phyloP scores from a whole-genome alignment of 2,888 invertebrate genomes.

The Acrocera orbiculus region DNA sequence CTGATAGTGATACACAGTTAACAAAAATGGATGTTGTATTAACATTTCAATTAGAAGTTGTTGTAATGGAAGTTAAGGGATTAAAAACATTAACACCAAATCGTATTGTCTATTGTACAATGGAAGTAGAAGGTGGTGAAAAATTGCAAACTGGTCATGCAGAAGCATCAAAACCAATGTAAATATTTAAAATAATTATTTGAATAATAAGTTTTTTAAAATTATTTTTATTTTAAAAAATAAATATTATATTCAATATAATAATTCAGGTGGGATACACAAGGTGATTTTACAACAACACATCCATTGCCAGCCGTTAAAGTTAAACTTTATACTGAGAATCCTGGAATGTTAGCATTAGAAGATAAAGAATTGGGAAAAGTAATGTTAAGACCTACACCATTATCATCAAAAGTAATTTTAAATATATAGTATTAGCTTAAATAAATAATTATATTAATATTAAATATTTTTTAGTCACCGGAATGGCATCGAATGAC shows the following conservation, averaged over 20 bases:
- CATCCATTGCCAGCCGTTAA: conserved; percentile 95
- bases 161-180: conserved; percentile 96
- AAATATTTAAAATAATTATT: conserved; percentile 25
- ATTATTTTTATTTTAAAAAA: conserved; percentile 4
- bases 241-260: neutral
- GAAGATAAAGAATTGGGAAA: conserved; percentile 98
- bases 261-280: conserved; percentile 84
- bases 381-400: conserved; percentile 72
- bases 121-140: conserved; percentile 99
- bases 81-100: conserved; percentile 91
- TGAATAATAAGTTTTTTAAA: conserved; percentile 2
- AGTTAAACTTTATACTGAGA: conserved; percentile 94
- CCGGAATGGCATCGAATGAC: conserved; percentile 99
- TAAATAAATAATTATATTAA: neutral
- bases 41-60: conserved; percentile 91
- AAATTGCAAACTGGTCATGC: conserved; percentile 99
- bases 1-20: conserved; percentile 86
- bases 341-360: conserved; percentile 89
- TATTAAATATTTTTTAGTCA: conserved; percentile 34
- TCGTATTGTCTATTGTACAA: conserved; percentile 98
- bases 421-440: conserved; percentile 1
- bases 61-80: conserved; percentile 98
- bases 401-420: conserved; percentile 64
- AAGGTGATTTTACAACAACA: conserved; percentile 97
- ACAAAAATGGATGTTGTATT: conserved; percentile 97